These are phyloP conservation scores for Dichetophora obliterata DNA, from an alignment of 2,888 invertebrate genomes.

Conservation along the genomic window DNA sequence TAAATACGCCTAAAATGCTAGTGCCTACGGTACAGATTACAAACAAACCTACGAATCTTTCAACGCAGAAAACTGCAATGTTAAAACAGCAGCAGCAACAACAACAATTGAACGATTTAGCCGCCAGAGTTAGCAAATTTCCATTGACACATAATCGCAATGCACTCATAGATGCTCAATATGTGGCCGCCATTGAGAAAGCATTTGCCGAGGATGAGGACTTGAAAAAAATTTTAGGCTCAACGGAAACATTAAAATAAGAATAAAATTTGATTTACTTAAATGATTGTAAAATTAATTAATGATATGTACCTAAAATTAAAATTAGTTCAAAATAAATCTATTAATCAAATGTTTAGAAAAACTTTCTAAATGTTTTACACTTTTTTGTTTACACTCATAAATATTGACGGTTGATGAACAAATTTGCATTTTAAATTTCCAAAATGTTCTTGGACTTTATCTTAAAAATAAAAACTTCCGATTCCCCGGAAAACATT, in stretches of 20 bases:
- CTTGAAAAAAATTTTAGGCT: constrained; percentile 53
- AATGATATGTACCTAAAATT: too few relatives aligned
- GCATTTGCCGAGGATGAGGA: constrained; percentile 57
- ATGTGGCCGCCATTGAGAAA: constrained; percentile 56
- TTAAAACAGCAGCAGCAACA: constrained; percentile 44
- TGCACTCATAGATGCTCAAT: constrained; percentile 54
- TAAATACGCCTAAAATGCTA: constrained; percentile 56
- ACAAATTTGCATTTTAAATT: too few relatives aligned
- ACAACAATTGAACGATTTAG: constrained; percentile 54
- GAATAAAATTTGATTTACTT: not conserved
- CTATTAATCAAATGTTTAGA: too few relatives aligned
- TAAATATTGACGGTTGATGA: too few relatives aligned
- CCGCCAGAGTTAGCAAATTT: constrained; percentile 56
- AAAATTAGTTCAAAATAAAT: too few relatives aligned
- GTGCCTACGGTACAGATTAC: constrained; percentile 55
- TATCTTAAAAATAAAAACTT: too few relatives aligned
- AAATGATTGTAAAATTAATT: not conserved
- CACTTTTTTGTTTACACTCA: too few relatives aligned
- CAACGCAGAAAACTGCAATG: constrained; percentile 53
- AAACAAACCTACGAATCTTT: constrained; percentile 53
- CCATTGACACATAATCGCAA: constrained; percentile 55
- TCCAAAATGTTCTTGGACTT: too few relatives aligned
- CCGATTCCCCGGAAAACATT: too few relatives aligned
- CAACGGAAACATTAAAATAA: constrained; percentile 55
- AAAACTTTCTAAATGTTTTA: too few relatives aligned